Evolutionary conservation across 2,797 vertebrate species (phyloP).

Genomic region (Poeciliopsis gracilis): DNA sequence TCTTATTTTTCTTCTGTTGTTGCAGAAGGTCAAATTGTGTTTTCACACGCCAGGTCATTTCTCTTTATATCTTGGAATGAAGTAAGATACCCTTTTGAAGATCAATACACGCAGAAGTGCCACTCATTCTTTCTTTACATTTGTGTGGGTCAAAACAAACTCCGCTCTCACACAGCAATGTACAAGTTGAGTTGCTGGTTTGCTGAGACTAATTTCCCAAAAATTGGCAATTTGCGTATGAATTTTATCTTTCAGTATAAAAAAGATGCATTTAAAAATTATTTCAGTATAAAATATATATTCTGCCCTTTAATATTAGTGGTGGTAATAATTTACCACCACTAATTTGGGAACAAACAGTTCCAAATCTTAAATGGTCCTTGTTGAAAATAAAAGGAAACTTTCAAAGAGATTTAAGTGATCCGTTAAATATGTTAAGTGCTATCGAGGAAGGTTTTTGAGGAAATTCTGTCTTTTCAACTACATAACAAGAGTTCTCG

Average conservation of each 20-base stretch:
- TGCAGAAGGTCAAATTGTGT: neutral
- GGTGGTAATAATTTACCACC: neutral
- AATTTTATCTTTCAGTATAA: no score
- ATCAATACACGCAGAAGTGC: conserved; percentile 26
- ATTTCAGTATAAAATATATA: neutral
- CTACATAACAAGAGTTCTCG: conserved; percentile 23
- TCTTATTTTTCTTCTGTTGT: neutral
- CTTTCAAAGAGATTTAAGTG: neutral
- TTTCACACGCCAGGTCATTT: neutral
- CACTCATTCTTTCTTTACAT: conserved; percentile 50
- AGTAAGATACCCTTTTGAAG: conserved; percentile 11
- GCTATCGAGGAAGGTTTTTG: neutral
- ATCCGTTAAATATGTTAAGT: neutral
- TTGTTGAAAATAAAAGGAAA: neutral
- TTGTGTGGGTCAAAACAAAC: conserved; percentile 44
- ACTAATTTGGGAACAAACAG: neutral
- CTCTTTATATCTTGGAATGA: conserved; percentile 5
- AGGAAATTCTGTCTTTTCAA: conserved; percentile 4
- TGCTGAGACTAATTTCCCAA: neutral
- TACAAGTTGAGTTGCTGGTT: neutral
- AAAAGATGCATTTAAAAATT: neutral
- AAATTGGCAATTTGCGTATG: neutral
- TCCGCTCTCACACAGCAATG: conserved; percentile 16
- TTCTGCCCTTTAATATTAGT: neutral
- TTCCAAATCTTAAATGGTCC: neutral